Conservation (phyloP, 2,888 invertebrate species). For the Erynnis tages region DNA sequence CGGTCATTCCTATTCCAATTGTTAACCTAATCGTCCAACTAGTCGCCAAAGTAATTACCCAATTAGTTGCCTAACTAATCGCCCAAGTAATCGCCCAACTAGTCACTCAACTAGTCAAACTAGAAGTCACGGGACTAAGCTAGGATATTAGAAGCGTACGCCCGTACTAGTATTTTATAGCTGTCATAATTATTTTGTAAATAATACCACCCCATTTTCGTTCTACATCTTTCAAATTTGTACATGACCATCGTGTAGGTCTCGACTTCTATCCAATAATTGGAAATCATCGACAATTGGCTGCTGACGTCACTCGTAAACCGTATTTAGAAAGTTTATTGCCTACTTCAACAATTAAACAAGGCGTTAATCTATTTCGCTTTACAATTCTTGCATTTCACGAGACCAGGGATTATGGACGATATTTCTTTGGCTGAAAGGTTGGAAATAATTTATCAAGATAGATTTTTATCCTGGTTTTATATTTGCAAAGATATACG, state of each 20-base stretch:
- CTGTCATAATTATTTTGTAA: too few species aligned
- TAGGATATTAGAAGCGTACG: too few species aligned
- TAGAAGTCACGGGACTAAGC: too few species aligned
- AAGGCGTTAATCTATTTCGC: constrained; percentile 17
- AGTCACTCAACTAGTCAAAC: too few species aligned
- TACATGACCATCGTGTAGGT: background rate
- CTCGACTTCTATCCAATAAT: background rate
- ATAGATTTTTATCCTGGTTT: background rate
- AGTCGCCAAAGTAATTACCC: too few species aligned
- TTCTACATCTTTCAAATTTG: too few species aligned
- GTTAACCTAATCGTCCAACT: too few species aligned
- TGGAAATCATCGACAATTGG: constrained; percentile 1
- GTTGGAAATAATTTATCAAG: background rate
- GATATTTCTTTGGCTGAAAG: background rate
- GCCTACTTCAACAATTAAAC: constrained; percentile 15
- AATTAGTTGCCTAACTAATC: too few species aligned
- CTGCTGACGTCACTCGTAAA: constrained; percentile 8
- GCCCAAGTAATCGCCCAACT: too few species aligned
- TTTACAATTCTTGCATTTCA: background rate
- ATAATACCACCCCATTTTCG: too few species aligned
- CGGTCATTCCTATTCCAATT: too few species aligned
- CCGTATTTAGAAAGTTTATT: constrained; percentile 10
- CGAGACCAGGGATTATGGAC: background rate
- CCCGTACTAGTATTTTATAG: too few species aligned
- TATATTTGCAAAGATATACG: background rate